phyloP scores from a whole-genome alignment of 2,797 vertebrate genomes.

The Sebastes umbrosus region DNA sequence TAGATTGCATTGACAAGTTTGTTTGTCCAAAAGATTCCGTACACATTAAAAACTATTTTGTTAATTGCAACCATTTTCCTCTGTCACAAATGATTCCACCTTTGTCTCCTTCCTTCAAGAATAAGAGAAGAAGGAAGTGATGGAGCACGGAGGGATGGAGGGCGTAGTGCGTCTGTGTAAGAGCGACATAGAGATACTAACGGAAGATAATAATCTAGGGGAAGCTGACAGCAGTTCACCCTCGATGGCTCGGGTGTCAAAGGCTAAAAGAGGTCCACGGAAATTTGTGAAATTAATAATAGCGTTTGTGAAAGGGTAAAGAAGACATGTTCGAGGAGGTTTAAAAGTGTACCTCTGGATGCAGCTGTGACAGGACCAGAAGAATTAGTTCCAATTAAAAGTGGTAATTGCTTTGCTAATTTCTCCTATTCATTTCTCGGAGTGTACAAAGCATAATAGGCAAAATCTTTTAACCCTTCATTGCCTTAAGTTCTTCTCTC shows the following conservation, averaged over 20 bases:
- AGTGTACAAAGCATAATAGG: slow-evolving; percentile 79
- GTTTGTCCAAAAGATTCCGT: slow-evolving; percentile 28
- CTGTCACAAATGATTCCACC: slow-evolving; percentile 18
- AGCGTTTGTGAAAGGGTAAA: slow-evolving; percentile 74
- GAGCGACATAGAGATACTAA: slow-evolving; percentile 49
- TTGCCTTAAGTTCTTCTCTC: slow-evolving; percentile 42
- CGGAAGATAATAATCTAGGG: slow-evolving; percentile 69
- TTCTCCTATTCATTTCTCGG: slow-evolving; percentile 85
- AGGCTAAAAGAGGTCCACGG: slow-evolving; percentile 79
- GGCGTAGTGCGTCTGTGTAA: slow-evolving; percentile 19
- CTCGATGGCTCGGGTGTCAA: slow-evolving; percentile 79
- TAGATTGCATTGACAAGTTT: background rate
- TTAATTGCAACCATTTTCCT: slow-evolving; percentile 48
- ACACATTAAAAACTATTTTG: slow-evolving; percentile 34
- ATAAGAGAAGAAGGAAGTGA: slow-evolving; percentile 37
- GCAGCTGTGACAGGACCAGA: slow-evolving; percentile 83
- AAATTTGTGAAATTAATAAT: slow-evolving; percentile 84
- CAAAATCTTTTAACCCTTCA: slow-evolving; percentile 80
- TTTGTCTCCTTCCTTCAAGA: slow-evolving; percentile 37
- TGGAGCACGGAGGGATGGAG: slow-evolving; percentile 30
- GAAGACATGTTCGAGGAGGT: slow-evolving; percentile 53
- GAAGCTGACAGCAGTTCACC: slow-evolving; percentile 79
- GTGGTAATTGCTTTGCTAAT: slow-evolving; percentile 87
- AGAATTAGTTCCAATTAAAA: slow-evolving; percentile 87
- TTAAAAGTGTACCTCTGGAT: slow-evolving; percentile 74